Percentiles rank a stretch among this genome's conserved stretches.
These are phyloP conservation scores for Tipula vernalis DNA, from an alignment of 2,888 invertebrate species.

Conservation along the genomic window DNA sequence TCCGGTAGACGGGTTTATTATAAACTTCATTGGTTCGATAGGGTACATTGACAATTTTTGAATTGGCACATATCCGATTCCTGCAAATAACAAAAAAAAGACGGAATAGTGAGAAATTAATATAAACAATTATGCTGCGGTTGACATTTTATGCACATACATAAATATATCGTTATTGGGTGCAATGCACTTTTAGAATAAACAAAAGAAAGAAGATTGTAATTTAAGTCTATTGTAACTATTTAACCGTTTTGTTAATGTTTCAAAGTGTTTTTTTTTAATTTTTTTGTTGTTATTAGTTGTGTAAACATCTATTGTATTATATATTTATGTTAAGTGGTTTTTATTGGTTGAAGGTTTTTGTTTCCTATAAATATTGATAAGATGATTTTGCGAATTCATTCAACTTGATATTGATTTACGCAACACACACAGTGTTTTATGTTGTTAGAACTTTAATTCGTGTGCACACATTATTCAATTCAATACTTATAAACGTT, in stretches of 20 bases:
- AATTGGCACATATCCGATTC: constrained; percentile 42
- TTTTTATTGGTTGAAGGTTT: background rate
- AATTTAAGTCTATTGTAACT: background rate
- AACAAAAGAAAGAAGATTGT: background rate
- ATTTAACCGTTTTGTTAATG: background rate
- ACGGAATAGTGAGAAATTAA: background rate
- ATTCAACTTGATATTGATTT: background rate
- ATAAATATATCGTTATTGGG: background rate
- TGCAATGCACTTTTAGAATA: background rate
- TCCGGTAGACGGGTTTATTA: constrained; percentile 41
- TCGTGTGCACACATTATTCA: background rate
- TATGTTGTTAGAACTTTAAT: background rate
- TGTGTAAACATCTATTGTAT: background rate
- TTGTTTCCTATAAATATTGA: background rate
- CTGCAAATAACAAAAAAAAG: constrained; percentile 17
- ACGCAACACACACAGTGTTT: background rate
- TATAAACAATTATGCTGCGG: background rate
- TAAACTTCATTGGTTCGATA: constrained; percentile 40
- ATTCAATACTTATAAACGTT: background rate
- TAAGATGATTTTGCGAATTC: background rate
- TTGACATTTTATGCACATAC: too few relatives aligned
- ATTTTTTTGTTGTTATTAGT: background rate
- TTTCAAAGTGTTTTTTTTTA: background rate
- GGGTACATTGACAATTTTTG: constrained; percentile 38
- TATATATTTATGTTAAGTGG: background rate